A percentile compares a stretch with the other conserved stretches of the same genome.
Evolutionary conservation across 2,888 invertebrate genomes (phyloP).

Genomic region (Callyntrura sp.): DNA sequence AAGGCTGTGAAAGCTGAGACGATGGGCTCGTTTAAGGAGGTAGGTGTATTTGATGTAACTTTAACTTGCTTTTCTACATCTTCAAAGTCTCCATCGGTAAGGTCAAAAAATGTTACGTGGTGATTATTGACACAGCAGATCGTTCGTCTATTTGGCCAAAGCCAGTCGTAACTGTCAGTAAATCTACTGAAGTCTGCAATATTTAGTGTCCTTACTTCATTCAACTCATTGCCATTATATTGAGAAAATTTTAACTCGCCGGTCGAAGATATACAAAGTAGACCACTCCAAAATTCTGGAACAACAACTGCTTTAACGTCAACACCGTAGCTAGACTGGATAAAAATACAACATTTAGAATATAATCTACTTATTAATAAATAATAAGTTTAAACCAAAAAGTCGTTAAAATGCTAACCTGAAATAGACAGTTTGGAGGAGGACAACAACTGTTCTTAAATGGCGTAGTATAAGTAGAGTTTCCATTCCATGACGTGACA

Average conservation of each 20-base stretch:
- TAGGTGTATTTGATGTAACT: background rate
- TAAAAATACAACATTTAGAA: slow-evolving; percentile 18
- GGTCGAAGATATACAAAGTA: slow-evolving; percentile 61
- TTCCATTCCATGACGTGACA: slow-evolving; percentile 81
- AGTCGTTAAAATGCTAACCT: slow-evolving; percentile 60
- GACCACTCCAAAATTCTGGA: slow-evolving; percentile 81
- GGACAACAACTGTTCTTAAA: slow-evolving; percentile 83
- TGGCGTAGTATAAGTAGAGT: slow-evolving; percentile 79
- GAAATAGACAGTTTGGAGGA: slow-evolving; percentile 81
- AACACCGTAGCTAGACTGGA: slow-evolving; percentile 15
- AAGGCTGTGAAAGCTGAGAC: background rate
- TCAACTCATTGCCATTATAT: background rate
- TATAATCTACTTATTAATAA: too few species aligned
- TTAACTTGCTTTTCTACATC: background rate
- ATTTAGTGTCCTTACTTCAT: background rate
- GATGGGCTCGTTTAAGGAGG: background rate
- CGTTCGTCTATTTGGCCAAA: slow-evolving; percentile 78
- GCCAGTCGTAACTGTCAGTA: slow-evolving; percentile 76
- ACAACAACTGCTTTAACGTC: slow-evolving; percentile 76
- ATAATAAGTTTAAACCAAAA: slow-evolving; percentile 1
- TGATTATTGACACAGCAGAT: slow-evolving; percentile 61
- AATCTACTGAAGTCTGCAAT: slow-evolving; percentile 10
- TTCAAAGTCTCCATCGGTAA: slow-evolving; percentile 43
- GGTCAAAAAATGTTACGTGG: background rate
- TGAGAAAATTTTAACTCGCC: slow-evolving; percentile 69